These are phyloP conservation scores for Catharus fuscescens DNA, from an alignment of 2,113 vertebrate species.

Conservation along the genomic window DNA sequence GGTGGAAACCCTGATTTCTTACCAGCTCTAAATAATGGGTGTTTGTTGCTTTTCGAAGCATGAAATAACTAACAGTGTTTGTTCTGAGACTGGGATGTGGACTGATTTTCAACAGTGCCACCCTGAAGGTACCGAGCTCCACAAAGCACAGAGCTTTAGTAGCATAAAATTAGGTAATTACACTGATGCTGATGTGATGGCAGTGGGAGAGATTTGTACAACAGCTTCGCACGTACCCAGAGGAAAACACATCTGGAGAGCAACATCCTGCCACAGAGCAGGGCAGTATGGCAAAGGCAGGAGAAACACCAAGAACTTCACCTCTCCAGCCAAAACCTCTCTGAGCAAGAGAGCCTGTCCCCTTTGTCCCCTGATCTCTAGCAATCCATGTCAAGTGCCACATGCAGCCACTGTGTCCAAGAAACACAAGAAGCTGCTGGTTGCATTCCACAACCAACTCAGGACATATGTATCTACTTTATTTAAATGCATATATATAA, in stretches of 20 bases:
- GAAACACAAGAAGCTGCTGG: background rate
- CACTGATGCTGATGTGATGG: background rate
- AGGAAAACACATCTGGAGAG: background rate
- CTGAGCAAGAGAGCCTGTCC: fast-evolving
- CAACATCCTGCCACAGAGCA: background rate
- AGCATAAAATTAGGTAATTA: constrained; percentile 48
- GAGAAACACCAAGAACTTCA: background rate
- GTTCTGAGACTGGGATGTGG: constrained; percentile 34
- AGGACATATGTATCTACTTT: background rate
- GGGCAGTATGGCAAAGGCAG: fast-evolving
- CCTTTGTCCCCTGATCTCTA: background rate
- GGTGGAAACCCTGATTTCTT: constrained; percentile 11
- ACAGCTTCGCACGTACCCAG: background rate
- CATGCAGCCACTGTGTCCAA: background rate
- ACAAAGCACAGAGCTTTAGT: background rate
- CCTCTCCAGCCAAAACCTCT: background rate
- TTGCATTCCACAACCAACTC: background rate
- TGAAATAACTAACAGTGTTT: constrained; percentile 37
- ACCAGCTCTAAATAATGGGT: constrained; percentile 44
- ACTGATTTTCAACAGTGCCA: constrained; percentile 53
- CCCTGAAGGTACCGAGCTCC: constrained; percentile 37
- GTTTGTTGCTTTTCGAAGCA: constrained; percentile 59
- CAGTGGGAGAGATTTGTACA: background rate
- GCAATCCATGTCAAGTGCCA: fast-evolving
- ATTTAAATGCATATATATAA: background rate